Conservation (phyloP, 1,140 invertebrate genomes). For the Oryzaephilus surinamensis region DNA sequence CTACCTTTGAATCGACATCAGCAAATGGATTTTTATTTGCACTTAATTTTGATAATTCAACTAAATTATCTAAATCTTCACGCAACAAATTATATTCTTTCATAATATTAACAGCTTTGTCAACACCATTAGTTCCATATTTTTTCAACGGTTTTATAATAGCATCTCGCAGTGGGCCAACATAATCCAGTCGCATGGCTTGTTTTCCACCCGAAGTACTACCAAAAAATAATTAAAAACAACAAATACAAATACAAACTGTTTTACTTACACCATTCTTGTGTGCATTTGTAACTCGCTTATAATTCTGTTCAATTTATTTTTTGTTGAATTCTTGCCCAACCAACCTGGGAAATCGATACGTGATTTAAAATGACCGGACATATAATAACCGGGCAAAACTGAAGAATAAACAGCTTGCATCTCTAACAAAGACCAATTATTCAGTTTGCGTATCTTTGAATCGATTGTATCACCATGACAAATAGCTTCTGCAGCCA, state of each 20-base stretch:
- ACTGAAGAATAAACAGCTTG: slow-evolving; percentile 89
- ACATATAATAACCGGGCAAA: slow-evolving; percentile 76
- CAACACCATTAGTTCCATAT: slow-evolving; percentile 59
- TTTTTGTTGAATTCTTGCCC: slow-evolving; percentile 82
- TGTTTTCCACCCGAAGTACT: slow-evolving; percentile 67
- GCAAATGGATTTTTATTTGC: slow-evolving; percentile 58
- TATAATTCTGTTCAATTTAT: slow-evolving; percentile 71
- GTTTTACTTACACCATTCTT: slow-evolving; percentile 54
- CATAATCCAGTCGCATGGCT: slow-evolving; percentile 75
- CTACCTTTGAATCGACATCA: slow-evolving; percentile 67
- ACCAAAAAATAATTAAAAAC: slow-evolving; percentile 11
- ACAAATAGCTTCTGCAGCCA: slow-evolving; percentile 74
- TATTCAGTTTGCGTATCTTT: slow-evolving; percentile 61
- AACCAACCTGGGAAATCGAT: slow-evolving; percentile 92
- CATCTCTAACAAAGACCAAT: slow-evolving; percentile 83
- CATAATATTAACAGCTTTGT: slow-evolving; percentile 63
- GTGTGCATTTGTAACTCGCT: slow-evolving; percentile 77
- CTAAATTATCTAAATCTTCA: slow-evolving; percentile 82
- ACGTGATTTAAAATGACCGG: slow-evolving; percentile 60
- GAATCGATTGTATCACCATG: slow-evolving; percentile 78
- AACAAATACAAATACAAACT: neutral
- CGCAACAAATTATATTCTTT: slow-evolving; percentile 74
- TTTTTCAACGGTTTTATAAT: slow-evolving; percentile 63
- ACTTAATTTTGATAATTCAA: slow-evolving; percentile 72
- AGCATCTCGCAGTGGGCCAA: slow-evolving; percentile 55